phyloP scores from a whole-genome alignment of 2,113 vertebrate species.

The Ptilonorhynchus violaceus region DNA sequence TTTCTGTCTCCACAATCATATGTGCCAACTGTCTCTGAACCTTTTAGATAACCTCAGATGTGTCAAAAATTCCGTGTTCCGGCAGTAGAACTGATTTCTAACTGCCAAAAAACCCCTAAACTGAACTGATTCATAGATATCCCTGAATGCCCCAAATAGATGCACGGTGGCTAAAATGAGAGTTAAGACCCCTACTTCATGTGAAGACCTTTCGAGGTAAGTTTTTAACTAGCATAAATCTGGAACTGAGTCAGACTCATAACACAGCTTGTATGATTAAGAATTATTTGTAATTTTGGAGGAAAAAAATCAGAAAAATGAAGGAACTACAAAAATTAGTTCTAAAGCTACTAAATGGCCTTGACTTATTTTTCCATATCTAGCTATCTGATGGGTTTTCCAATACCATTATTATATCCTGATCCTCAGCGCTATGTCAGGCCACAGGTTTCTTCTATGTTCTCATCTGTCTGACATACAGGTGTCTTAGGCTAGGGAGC shows the following conservation, averaged over 20 bases:
- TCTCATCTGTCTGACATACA: background rate
- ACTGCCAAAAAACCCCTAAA: background rate
- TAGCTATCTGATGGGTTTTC: background rate
- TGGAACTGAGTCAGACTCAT: background rate
- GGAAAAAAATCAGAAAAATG: background rate
- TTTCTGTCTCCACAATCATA: background rate
- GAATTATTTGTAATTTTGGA: background rate
- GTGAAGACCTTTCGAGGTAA: background rate
- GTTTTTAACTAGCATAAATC: background rate
- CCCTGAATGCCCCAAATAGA: background rate
- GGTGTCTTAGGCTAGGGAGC: accelerated
- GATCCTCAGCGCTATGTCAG: background rate
- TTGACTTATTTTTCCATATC: background rate
- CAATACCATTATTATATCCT: background rate
- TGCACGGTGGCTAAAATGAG: background rate
- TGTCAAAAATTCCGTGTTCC: background rate
- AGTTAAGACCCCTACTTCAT: background rate
- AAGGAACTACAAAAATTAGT: background rate
- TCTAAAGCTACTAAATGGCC: background rate
- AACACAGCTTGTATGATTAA: background rate
- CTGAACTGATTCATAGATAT: background rate
- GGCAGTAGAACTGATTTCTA: background rate
- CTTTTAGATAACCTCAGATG: background rate
- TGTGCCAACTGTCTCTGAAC: background rate
- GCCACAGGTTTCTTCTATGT: background rate